Percentiles rank a stretch among this genome's conserved stretches.
Evolutionary conservation across 2,888 invertebrate genomes (phyloP).

Genomic region (Apamea crenata): DNA sequence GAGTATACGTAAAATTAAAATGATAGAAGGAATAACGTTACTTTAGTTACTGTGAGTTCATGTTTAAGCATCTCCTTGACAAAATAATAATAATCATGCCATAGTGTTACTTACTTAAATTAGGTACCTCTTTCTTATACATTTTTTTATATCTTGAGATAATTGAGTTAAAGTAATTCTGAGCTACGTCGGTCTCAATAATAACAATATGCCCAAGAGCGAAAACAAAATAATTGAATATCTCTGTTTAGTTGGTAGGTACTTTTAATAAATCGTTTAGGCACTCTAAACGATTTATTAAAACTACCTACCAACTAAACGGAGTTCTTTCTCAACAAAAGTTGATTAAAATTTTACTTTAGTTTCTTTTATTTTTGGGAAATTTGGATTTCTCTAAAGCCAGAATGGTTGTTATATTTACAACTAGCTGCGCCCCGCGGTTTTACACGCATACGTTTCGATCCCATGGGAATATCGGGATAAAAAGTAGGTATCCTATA

Average conservation of each 20-base stretch:
- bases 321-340: background rate
- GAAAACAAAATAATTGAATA: slow-evolving; percentile 1
- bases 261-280: background rate
- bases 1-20: background rate
- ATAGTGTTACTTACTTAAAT: no score
- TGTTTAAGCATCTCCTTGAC: background rate
- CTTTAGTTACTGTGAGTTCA: background rate
- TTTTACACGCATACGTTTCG: no score
- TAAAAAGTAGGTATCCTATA: no score
- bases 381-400: background rate
- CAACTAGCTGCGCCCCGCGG: no score
- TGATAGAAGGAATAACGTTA: background rate
- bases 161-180: background rate
- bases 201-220: background rate
- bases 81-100: background rate
- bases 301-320: no score
- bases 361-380: background rate
- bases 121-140: background rate
- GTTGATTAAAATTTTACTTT: background rate
- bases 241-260: background rate
- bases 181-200: background rate
- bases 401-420: background rate
- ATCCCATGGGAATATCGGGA: no score
- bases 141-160: no score
- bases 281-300: background rate